phyloP scores from a whole-genome alignment of 2,113 vertebrate genomes.

The Mystacornis crossleyi region DNA sequence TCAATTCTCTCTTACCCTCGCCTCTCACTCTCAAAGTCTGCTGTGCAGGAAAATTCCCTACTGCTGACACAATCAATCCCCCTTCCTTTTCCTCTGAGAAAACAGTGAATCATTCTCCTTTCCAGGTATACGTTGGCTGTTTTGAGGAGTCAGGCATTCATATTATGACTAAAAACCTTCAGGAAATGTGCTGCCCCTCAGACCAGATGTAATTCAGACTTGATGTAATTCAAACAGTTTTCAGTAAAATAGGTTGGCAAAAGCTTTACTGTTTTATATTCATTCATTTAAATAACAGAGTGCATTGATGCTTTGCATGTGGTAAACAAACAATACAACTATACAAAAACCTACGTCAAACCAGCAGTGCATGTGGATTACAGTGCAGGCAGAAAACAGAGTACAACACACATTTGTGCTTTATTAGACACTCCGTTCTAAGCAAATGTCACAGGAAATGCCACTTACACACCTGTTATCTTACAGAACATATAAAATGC shows the following conservation, averaged over 20 bases:
- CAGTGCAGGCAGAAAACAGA: neutral
- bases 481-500: neutral
- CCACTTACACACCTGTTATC: neutral
- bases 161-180: neutral
- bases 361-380: neutral
- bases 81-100: neutral
- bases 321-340: neutral
- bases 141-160: neutral
- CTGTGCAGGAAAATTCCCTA: neutral
- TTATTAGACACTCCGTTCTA: conserved; percentile 1
- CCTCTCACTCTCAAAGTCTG: neutral
- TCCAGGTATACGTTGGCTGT: neutral
- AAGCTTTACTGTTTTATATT: neutral
- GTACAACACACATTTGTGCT: neutral
- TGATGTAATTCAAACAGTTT: neutral
- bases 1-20: neutral
- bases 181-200: neutral
- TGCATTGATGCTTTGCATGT: neutral
- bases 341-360: neutral
- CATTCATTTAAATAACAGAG: neutral
- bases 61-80: neutral
- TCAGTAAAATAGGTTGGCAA: neutral
- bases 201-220: neutral
- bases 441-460: neutral
- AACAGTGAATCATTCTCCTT: neutral